Evolutionary conservation across 23 tunicate species (phyloP).

Genomic region (Styela plicata): DNA sequence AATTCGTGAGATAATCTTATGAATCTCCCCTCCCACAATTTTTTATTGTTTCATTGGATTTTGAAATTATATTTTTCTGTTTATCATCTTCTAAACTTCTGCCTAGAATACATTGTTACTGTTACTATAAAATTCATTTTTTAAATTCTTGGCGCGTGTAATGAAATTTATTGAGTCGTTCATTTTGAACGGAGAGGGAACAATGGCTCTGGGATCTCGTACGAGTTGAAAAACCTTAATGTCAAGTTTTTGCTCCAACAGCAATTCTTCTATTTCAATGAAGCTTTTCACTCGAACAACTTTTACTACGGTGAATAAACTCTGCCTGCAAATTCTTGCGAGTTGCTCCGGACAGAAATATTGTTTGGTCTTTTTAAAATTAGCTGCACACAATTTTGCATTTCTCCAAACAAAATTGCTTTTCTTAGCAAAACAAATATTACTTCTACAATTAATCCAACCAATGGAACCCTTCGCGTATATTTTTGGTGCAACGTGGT

Average conservation of each 20-base stretch:
- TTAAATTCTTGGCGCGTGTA: background rate
- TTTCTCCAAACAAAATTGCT: conserved; percentile 6
- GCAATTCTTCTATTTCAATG: background rate
- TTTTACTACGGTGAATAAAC: background rate
- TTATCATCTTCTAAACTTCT: no score
- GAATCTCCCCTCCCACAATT: conserved; percentile 29
- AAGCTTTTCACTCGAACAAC: background rate
- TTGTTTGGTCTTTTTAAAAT: background rate
- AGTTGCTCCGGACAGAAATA: background rate
- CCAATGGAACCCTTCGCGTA: background rate
- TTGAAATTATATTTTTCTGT: background rate
- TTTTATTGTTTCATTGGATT: background rate
- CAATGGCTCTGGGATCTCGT: conserved; percentile 1
- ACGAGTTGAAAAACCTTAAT: conserved; percentile 1
- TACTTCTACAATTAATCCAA: background rate
- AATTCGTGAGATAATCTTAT: conserved; percentile 31
- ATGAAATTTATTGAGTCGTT: background rate
- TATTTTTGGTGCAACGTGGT: background rate
- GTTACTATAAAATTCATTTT: no score
- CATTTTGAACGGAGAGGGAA: conserved; percentile 3
- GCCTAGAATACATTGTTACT: background rate
- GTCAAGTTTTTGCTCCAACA: background rate
- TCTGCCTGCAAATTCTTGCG: background rate
- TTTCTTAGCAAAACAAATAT: background rate
- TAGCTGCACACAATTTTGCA: conserved; percentile 1